Evolutionary conservation across 30 jellyfish, hydroid and myxozoan species (phyloP).

Genomic region (Rhopilema esculentum): DNA sequence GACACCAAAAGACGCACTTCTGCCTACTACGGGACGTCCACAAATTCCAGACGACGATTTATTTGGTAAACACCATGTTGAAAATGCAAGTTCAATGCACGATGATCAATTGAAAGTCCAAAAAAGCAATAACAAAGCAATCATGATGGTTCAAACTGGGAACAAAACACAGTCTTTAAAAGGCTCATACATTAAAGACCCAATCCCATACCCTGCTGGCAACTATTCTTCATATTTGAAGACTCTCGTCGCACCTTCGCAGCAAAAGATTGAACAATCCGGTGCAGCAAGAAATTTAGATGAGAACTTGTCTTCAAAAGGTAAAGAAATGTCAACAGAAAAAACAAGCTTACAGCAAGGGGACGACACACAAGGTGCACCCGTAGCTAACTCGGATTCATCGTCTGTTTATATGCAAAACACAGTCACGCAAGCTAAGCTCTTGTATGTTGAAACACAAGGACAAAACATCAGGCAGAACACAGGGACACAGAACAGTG

Average conservation of each 20-base stretch:
- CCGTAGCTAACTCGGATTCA: not conserved
- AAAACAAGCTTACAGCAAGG: not conserved
- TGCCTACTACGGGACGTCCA: not conserved
- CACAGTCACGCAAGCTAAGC: slow-evolving; percentile 16
- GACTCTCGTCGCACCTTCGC: not conserved
- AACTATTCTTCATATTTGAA: not conserved
- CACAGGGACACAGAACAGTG: not conserved
- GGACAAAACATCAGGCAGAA: not conserved
- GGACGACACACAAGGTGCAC: not conserved
- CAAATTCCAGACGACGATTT: not conserved
- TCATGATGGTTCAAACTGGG: slow-evolving; percentile 70
- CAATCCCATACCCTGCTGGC: not conserved
- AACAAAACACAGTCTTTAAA: slow-evolving; percentile 16
- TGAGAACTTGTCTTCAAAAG: not conserved
- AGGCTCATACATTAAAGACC: not conserved
- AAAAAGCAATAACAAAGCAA: slow-evolving; percentile 12
- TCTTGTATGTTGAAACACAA: slow-evolving; percentile 34
- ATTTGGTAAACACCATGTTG: slow-evolving; percentile 69
- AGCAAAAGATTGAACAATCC: not conserved
- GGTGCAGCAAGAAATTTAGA: slow-evolving; percentile 54
- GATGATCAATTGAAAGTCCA: not conserved
- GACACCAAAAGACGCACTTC: not conserved
- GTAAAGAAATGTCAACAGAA: not conserved
- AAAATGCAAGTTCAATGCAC: slow-evolving; percentile 11
- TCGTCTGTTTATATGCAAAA: slow-evolving; percentile 26